These are phyloP conservation scores for Falco biarmicus DNA, from an alignment of 2,797 vertebrate genomes.

Conservation along the genomic window DNA sequence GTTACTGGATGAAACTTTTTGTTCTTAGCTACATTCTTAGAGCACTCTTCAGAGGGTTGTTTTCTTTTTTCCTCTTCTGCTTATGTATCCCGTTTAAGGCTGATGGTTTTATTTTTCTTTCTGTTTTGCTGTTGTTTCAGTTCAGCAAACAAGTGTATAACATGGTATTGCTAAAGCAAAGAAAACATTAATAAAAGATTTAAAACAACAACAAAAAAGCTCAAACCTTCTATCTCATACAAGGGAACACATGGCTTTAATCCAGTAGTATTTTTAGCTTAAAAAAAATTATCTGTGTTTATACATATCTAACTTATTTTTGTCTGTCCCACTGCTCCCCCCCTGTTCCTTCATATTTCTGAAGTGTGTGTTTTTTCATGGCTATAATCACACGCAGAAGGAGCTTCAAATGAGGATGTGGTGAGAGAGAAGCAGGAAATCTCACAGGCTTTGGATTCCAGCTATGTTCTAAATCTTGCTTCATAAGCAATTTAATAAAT, in stretches of 20 bases:
- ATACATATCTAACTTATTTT: slow-evolving; percentile 10
- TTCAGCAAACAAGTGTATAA: background rate
- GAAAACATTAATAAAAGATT: background rate
- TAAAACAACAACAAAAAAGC: background rate
- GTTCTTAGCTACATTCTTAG: background rate
- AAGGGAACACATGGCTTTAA: background rate
- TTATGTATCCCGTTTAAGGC: background rate
- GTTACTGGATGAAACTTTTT: background rate
- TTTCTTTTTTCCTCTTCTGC: background rate
- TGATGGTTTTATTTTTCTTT: background rate
- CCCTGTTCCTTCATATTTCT: background rate
- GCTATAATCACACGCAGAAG: slow-evolving; percentile 25
- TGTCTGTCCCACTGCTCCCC: background rate
- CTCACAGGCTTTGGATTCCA: slow-evolving; percentile 12
- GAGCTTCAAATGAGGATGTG: slow-evolving; percentile 43
- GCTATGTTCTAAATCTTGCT: slow-evolving; percentile 9
- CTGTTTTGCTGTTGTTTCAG: background rate
- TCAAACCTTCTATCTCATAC: background rate
- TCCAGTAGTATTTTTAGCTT: background rate
- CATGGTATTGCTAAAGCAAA: background rate
- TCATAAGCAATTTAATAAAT: slow-evolving; percentile 40
- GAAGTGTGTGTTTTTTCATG: slow-evolving; percentile 22
- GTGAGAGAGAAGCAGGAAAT: slow-evolving; percentile 38
- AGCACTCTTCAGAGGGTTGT: background rate
- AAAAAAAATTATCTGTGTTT: background rate